Evolutionary conservation across 2,888 invertebrate genomes (phyloP).

Genomic region (Sesia apiformis): DNA sequence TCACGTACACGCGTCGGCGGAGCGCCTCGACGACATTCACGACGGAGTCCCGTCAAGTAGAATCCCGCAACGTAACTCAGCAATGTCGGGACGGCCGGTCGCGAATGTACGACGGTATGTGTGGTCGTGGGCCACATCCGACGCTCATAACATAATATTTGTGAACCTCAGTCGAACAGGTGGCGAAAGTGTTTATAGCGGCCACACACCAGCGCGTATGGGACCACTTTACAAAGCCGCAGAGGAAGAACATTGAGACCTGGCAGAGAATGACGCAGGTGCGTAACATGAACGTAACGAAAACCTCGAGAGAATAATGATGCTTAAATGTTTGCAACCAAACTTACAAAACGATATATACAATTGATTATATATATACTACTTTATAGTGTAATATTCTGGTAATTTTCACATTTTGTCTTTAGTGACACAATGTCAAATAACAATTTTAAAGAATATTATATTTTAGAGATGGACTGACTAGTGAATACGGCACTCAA

Average conservation of each 20-base stretch:
- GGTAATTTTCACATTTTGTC: too few species aligned
- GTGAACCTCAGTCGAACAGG: conserved; percentile 93
- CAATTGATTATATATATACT: too few species aligned
- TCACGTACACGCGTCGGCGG: conserved; percentile 15
- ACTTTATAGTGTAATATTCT: too few species aligned
- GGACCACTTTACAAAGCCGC: conserved; percentile 99
- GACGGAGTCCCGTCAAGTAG: conserved; percentile 16
- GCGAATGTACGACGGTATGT: conserved; percentile 52
- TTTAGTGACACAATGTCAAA: too few species aligned
- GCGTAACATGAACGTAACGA: background rate
- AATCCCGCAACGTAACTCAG: conserved; percentile 13
- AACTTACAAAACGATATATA: too few species aligned
- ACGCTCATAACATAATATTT: conserved; percentile 55
- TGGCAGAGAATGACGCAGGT: conserved; percentile 97
- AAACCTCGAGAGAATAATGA: too few species aligned
- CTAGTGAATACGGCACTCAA: too few species aligned
- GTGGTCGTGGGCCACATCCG: conserved; percentile 32
- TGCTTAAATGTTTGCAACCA: too few species aligned
- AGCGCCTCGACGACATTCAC: conserved; percentile 16
- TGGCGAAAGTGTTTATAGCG: conserved; percentile 97
- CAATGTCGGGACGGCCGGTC: conserved; percentile 37
- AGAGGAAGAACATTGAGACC: conserved; percentile 98
- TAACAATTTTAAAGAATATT: too few species aligned
- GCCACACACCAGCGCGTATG: conserved; percentile 98
- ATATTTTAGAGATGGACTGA: too few species aligned